Evolutionary conservation across 2,797 vertebrate species (phyloP), one percentile per base, ranked within the genome.

Genomic region (Lutjanus campechanus): DNA sequence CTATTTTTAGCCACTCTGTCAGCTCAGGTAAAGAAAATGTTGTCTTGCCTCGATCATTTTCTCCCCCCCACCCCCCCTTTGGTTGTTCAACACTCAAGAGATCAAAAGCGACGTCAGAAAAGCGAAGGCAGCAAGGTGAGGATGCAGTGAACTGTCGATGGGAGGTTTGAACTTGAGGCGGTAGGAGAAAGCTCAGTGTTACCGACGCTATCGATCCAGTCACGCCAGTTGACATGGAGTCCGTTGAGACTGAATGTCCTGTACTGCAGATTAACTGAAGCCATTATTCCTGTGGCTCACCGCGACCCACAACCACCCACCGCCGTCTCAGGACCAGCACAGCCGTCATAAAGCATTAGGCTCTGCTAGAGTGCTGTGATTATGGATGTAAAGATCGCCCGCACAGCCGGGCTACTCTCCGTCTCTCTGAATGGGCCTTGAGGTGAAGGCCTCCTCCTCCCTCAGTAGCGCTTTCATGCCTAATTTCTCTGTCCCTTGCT

Each of bases 221-320:
- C 83, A 73, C 56, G 67, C 66, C 61, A 49, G 81, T 54, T 92
- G 91, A 90, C 90, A 91, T 12, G 65, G 61, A 71, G 73, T 85
- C 86, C 76, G 77, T 47, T 25, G 79, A 88, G 91, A 85, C 70
- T 70, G 70, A 91, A 88, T 82, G 88, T 93, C 84, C 86, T 79
- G 79, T 75, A 75, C 90, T 61, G 76, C 87, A 87, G 87, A 91
- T 92, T 90, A 91, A 92, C 87, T 86, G 73, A 74, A 81, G 89
- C 87, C 85, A 86, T 94, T 93, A 94, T 90, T 92, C 85, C 88
- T 82, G 88, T 74, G 77, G 86, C 85, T 91, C 85, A 69, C 86
- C 82, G 51, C 46, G 44, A 85, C 88, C 89, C 77, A 67, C 84
- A 76, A 68, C 77, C 76, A 77, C 83, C 86, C 77, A 40, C 79